A percentile compares a stretch with the other conserved stretches of the same genome.
These are phyloP conservation scores for Urocitellus parryii DNA, from an alignment of 2,113 vertebrate species.

Conservation along the genomic window DNA sequence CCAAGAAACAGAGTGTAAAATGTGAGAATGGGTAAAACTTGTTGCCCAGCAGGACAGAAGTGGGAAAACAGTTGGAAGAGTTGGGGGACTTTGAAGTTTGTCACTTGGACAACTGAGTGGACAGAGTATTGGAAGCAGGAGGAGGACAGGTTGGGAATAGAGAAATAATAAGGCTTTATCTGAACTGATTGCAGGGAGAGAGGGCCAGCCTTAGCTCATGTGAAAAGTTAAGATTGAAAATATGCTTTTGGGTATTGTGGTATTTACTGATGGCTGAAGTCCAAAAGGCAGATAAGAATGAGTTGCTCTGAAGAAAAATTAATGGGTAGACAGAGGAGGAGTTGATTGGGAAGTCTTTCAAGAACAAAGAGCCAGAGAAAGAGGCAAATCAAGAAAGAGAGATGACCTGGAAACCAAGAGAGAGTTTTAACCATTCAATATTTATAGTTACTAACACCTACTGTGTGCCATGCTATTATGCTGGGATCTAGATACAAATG, in stretches of 20 bases:
- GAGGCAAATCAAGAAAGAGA: neutral
- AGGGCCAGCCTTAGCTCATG: no score
- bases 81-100: neutral
- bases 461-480: neutral
- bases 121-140: neutral
- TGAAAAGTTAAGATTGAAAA: no score
- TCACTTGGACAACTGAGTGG: neutral
- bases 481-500: neutral
- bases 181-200: neutral
- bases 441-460: neutral
- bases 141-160: neutral
- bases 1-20: neutral
- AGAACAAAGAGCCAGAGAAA: conserved; percentile 35
- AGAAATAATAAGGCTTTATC: neutral
- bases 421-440: neutral
- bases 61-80: neutral
- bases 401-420: neutral
- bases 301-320: conserved; percentile 20
- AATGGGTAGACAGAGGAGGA: conserved; percentile 7
- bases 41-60: neutral
- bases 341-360: neutral
- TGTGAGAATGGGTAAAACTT: neutral
- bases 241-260: neutral
- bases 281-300: neutral
- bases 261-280: neutral